A percentile compares a stretch with the other conserved stretches of the same genome.
phyloP scores from a whole-genome alignment of 1,140 invertebrate genomes.

The Bombus affinis region DNA sequence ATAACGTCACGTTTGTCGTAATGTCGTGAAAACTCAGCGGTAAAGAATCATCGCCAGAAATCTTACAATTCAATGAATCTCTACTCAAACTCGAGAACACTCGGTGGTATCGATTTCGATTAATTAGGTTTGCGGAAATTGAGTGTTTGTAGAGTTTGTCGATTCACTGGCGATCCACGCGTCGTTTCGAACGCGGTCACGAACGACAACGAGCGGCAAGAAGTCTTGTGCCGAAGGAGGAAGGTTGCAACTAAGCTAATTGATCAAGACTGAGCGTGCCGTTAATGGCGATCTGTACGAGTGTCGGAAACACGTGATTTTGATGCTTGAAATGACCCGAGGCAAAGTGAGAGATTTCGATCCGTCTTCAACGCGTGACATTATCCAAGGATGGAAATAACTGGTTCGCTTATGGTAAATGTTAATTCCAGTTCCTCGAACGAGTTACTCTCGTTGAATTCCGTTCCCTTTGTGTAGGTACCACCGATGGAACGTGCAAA shows the following conservation, averaged over 20 bases:
- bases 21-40: too few relatives aligned
- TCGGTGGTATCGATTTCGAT: not conserved
- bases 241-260: conserved; percentile 62
- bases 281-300: conserved; percentile 47
- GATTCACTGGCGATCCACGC: conserved; percentile 3
- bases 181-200: conserved; percentile 7
- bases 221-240: conserved; percentile 51
- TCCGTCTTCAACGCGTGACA: conserved; percentile 1
- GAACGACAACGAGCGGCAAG: conserved; percentile 31
- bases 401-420: not conserved
- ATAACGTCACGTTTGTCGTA: too few relatives aligned
- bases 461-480: not conserved
- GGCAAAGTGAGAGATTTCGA: conserved; percentile 44
- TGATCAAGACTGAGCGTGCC: conserved; percentile 58
- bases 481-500: not conserved
- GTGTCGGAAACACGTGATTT: conserved; percentile 53
- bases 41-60: too few relatives aligned
- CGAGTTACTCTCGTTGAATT: not conserved
- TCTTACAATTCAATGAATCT: not conserved
- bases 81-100: not conserved
- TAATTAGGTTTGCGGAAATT: conserved; percentile 3
- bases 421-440: not conserved
- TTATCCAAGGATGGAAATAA: conserved; percentile 27
- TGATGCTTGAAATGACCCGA: conserved; percentile 32
- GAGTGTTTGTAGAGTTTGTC: too few relatives aligned